Base-by-base conservation (phyloP, 2,797 vertebrate genomes). In the Coendou prehensilis region DNA sequence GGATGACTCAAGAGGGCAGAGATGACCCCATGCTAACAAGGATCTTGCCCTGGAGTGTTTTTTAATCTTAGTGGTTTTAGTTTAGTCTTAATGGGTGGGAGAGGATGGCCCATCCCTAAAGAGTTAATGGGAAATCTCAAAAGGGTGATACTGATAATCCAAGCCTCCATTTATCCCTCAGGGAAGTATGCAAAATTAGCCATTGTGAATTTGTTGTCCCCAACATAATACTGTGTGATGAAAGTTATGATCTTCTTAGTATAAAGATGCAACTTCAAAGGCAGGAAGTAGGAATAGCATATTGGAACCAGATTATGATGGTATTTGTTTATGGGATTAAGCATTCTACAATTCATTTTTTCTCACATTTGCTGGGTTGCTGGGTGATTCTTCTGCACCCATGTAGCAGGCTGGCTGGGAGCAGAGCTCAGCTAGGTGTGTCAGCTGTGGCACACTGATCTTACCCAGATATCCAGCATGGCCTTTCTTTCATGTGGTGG, bases 201-300 rank as follows among this genome's bases (percentile, higher is more conserved):
- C 37, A 41, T 41, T 41, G 37, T 41, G 37, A 41, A 41, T 41
- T 41, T 2, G 37, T 41, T 41, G 37, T 41, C 37, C 37, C 37
- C 37, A 41, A 41, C 37, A 41, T 41, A 41, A 41, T 75, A 37
- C 52, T 85, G 15, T 80, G 26, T 73, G 79, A 90, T 76, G 52
- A 93, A 94, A 95, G 18, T 95, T 75, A 75, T n/a, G 52, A 61
- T 86, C 37, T 37, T 88, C 22, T 73, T 87, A 80, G 41, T 86
- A 85, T 83, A 94, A 93, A 81, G 69, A 79, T 71, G 54, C 56
- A 28, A 11, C 41, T 75, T 93, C 17, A 84, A 96, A 69, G 28
- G 8, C 52, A 84, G 1, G 9, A 45, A 87, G 54, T 67, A 45
- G 11, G 59, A 67, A 54, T 45, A 45, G 79, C 50, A 94, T 15